Base-by-base conservation (phyloP, 2,797 vertebrate genomes). In the Falco cherrug region DNA sequence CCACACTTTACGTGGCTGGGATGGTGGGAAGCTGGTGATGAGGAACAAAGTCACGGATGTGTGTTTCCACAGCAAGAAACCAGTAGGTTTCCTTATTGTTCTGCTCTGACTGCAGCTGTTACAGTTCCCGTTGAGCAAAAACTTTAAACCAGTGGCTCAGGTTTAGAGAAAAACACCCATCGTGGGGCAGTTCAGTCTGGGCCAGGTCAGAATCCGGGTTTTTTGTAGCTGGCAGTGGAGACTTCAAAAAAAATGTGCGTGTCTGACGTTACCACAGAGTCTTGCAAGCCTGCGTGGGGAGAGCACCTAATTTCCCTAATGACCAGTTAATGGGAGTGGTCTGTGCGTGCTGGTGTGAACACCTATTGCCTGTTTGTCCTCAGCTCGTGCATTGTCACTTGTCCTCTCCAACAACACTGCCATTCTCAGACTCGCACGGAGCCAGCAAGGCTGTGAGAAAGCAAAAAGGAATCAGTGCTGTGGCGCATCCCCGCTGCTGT, bases 311-410 rank as follows among this genome's bases (percentile, higher is more conserved):
- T 13, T 33, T 63, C 33, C 57, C 5, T 26, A 24, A 2, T 18
- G 41, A 16, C 24, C 35, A 7, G 4, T 13, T 10, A 8, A 51
- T 7, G 22, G 64, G 47, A 41, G 6, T 12, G 33, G 28, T 35
- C 26, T 35, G 31, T 2, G 1, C 45, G 41, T 47, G 50, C 63
- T 65, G 64, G 19, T 24, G 13, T 37, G 41, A 43, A 1, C 16
- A 3, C 1, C 57, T 26, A 0, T 3, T 25, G 3, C 53, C 45
- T 11, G 1, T 39, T 84, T 39, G 11, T 75, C 65, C 31, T 60
- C 31, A 25, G 0, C 26, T 45, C 22, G 0, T 3, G 3, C 18
- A n/a, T 73, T 79, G 47, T 57, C 26, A 4, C 26, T 89, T 51
- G 39, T 45, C 28, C 63, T n/a, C 31, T 76, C 68, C n/a, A 29